Conservation (phyloP, 2,888 invertebrate genomes). For the Lycaena phlaeas region DNA sequence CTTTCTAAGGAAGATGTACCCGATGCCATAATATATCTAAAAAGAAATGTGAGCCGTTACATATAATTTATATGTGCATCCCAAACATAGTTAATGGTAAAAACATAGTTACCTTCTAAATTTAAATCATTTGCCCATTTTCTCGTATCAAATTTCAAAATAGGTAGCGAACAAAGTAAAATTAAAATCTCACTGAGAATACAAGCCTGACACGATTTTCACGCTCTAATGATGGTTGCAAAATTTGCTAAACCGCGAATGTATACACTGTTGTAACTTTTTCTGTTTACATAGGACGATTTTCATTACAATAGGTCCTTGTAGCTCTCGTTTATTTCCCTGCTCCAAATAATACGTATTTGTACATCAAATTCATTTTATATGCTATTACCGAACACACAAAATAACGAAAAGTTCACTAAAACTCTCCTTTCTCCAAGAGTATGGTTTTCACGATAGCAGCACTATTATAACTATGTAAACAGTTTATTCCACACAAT, state of each 20-base stretch:
- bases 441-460: constrained; percentile 39
- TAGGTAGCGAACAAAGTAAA: constrained; percentile 7
- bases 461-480: constrained; percentile 56
- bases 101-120: constrained; percentile 4
- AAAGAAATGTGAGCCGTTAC: constrained; percentile 26
- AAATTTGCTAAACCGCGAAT: constrained; percentile 46
- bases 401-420: constrained; percentile 37
- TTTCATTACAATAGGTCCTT: not conserved
- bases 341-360: constrained; percentile 13
- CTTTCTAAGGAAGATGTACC: constrained; percentile 85
- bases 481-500: constrained; percentile 45
- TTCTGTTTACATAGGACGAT: constrained; percentile 26
- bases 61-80: too few species aligned
- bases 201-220: constrained; percentile 64
- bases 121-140: constrained; percentile 6
- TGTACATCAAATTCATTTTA: constrained; percentile 42
- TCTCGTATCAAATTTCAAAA: not conserved
- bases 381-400: constrained; percentile 38
- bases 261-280: constrained; percentile 36
- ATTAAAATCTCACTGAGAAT: constrained; percentile 32
- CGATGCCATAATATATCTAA: constrained; percentile 79
- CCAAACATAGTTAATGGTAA: not conserved
- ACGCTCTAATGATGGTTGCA: constrained; percentile 67
- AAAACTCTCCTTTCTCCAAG: constrained; percentile 50
- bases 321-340: not conserved